Percentiles rank a stretch among this genome's conserved stretches.
phyloP scores from a whole-genome alignment of 1,140 invertebrate genomes.

The Stegodyphus dumicola region DNA sequence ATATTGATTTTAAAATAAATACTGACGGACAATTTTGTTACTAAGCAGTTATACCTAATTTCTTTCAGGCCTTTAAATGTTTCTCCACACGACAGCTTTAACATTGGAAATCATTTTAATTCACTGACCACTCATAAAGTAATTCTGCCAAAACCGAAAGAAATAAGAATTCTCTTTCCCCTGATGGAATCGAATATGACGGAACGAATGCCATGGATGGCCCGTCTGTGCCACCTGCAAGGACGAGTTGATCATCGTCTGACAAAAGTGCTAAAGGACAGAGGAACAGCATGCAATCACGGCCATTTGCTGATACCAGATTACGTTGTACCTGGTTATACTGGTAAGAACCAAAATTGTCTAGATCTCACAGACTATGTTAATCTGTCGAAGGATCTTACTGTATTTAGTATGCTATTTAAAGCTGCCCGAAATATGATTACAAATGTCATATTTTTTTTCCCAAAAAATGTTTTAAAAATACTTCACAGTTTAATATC shows the following conservation, averaged over 20 bases:
- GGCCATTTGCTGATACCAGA: constrained; percentile 42
- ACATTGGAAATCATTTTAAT: constrained; percentile 6
- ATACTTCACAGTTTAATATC: too few species aligned
- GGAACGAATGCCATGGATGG: constrained; percentile 32
- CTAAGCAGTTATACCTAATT: not conserved
- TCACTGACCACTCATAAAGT: constrained; percentile 30
- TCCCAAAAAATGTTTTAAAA: too few species aligned
- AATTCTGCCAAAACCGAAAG: constrained; percentile 8
- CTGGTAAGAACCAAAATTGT: not conserved
- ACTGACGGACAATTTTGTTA: too few species aligned
- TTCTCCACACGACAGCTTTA: not conserved
- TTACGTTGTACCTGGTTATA: constrained; percentile 41
- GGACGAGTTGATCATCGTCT: constrained; percentile 22
- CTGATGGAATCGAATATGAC: not conserved
- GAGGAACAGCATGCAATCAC: constrained; percentile 25
- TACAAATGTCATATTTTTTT: too few species aligned
- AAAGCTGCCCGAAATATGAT: too few species aligned
- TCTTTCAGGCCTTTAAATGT: constrained; percentile 11
- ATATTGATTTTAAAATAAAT: too few species aligned
- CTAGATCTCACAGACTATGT: too few species aligned
- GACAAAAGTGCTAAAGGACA: constrained; percentile 1
- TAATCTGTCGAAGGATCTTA: too few species aligned
- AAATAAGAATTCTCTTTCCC: constrained; percentile 4
- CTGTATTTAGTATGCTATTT: too few species aligned
- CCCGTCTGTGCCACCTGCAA: constrained; percentile 10